Conservation (phyloP, 1,140 invertebrate species). For the Drosophila pseudoananassae region DNA sequence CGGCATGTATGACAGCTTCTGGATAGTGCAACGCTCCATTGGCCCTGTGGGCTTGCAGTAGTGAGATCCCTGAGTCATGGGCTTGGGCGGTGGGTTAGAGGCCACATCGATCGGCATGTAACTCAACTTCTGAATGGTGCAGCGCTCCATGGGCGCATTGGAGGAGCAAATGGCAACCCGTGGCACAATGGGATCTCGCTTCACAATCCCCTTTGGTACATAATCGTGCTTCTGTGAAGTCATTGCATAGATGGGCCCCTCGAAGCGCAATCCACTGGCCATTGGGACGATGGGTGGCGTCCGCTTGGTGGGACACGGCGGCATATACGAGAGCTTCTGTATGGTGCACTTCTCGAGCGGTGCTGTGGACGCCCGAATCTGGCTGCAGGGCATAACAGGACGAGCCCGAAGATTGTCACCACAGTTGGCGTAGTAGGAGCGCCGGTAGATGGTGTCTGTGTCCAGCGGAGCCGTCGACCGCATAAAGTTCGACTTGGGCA, state of each 20-base stretch:
- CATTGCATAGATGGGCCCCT: constrained; percentile 89
- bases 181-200: constrained; percentile 85
- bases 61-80: constrained; percentile 81
- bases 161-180: constrained; percentile 85
- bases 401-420: constrained; percentile 50
- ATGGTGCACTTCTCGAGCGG: constrained; percentile 85
- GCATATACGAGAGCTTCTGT: constrained; percentile 86
- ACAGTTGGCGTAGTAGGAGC: constrained; percentile 85
- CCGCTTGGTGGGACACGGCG: constrained; percentile 84
- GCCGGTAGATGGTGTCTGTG: constrained; percentile 86
- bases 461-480: constrained; percentile 85
- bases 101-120: constrained; percentile 85
- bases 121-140: constrained; percentile 85
- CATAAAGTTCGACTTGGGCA: constrained; percentile 85
- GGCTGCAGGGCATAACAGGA: constrained; percentile 79
- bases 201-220: constrained; percentile 87
- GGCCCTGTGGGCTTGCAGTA: constrained; percentile 83
- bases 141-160: constrained; percentile 85
- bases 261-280: constrained; percentile 79
- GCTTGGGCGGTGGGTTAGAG: constrained; percentile 78
- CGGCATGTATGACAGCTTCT: constrained; percentile 87
- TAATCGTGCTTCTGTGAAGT: constrained; percentile 91
- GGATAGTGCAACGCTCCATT: constrained; percentile 84
- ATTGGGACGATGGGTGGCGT: constrained; percentile 73
- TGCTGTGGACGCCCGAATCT: constrained; percentile 71